These are phyloP conservation scores for Rhombomys opimus DNA, from an alignment of 2,113 vertebrate genomes.

Conservation along the genomic window DNA sequence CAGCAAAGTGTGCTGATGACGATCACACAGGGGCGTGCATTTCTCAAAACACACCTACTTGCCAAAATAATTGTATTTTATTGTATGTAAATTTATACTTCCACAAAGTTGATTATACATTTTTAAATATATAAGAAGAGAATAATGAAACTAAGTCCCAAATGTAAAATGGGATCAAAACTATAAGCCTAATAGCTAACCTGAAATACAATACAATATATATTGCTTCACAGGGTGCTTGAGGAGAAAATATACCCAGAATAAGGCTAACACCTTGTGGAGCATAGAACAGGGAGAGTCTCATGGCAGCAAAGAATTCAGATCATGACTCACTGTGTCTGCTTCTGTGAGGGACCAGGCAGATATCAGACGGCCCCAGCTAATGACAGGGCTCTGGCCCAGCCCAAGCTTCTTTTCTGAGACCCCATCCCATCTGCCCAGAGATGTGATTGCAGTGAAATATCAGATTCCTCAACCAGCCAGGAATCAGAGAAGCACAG, in stretches of 20 bases:
- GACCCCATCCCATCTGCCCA: neutral
- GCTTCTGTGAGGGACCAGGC: neutral
- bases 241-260: too few species aligned
- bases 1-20: neutral
- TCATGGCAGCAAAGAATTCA: neutral
- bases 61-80: slow-evolving; percentile 15
- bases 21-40: neutral
- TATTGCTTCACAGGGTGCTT: neutral
- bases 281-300: neutral
- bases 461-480: neutral
- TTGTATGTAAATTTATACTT: neutral
- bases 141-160: neutral
- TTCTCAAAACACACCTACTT: neutral
- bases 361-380: neutral
- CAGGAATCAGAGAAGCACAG: neutral
- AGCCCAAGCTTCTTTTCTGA: neutral
- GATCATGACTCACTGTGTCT: neutral
- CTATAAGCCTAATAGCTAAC: neutral
- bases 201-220: neutral
- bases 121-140: neutral
- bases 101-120: neutral
- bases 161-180: neutral
- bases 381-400: neutral
- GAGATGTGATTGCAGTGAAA: neutral
- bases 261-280: neutral